Evolutionary conservation across 2,113 vertebrate genomes (phyloP), one percentile per base, ranked within the genome.

Genomic region (Atractosteus spatula): DNA sequence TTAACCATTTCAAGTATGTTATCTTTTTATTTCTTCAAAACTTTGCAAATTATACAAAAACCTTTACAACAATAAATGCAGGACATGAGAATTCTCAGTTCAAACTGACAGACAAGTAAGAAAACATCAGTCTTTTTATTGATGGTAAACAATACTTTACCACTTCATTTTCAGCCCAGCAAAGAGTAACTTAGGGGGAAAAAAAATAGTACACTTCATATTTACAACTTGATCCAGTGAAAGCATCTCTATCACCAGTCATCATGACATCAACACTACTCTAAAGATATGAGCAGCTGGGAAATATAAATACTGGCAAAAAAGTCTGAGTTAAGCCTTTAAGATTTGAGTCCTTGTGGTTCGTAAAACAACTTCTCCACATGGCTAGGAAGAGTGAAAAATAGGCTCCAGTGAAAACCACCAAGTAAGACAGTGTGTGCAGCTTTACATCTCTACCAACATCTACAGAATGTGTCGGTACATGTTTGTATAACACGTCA

Each of bases 131-230:
- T n/a, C 44, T 51, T 10, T 51, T 51, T n/a, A 56, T 41, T 61
- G 17, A 8, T 42, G 54, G 7, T 16, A 44, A 73, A 68, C 13
- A 44, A 68, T 14, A 62, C 4, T 8, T 44, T 7, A 17, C 54
- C 45, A 57, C 55, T 59, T 55, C 17, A 61, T 44, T 69, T 42
- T 43, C 8, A 10, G 62, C 47, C n/a, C 59, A 41, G 51, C 42
- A 16, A 54, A 29, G 43, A 29, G 51, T 45, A 43, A 44, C 41
- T 41, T 47, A 67, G 67, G 41, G 67, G 42, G 41, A 68, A 74
- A 68, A 62, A 13, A 62, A 62, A 68, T 45, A 55, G 55, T 62
- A 68, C 66, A 74, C 47, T 74, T 68, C 66, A 62, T 74, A 74
- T 67, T 45, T 71, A 62, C 69, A 73, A n/a, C 56, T 11, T 51